Evolutionary conservation across 2,797 vertebrate species (phyloP).

Genomic region (Semaprochilodus insignis): DNA sequence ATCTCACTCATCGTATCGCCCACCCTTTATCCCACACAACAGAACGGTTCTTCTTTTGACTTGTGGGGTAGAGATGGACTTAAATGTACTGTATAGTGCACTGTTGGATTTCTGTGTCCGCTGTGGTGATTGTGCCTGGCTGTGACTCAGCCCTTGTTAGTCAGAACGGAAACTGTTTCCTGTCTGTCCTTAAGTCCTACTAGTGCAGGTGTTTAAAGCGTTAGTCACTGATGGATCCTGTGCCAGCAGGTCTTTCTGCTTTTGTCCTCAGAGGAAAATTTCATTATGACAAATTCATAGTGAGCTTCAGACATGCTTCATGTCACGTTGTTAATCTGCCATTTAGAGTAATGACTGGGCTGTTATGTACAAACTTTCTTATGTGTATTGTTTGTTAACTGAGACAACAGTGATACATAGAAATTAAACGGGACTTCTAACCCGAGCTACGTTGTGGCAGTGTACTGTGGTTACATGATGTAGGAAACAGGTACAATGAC

Average conservation of each 20-base stretch:
- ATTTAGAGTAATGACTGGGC: background rate
- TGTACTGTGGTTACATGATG: too few relatives aligned
- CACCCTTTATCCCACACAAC: background rate
- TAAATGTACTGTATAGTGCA: background rate
- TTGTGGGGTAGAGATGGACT: background rate
- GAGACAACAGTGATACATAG: too few relatives aligned
- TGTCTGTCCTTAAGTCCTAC: background rate
- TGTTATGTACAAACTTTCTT: too few relatives aligned
- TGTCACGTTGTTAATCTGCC: background rate
- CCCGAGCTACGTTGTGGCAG: too few relatives aligned
- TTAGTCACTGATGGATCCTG: constrained; percentile 12
- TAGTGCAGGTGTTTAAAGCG: constrained; percentile 13
- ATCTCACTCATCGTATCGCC: too few relatives aligned
- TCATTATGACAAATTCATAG: background rate
- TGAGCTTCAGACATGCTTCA: background rate
- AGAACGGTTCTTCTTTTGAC: constrained; percentile 5
- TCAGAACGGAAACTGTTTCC: constrained; percentile 3
- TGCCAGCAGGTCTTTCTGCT: constrained; percentile 5
- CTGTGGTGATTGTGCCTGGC: constrained; percentile 6
- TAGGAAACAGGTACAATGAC: too few relatives aligned
- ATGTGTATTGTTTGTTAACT: too few relatives aligned
- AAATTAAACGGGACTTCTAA: too few relatives aligned
- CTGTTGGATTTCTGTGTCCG: background rate
- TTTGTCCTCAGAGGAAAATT: background rate
- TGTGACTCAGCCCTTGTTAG: constrained; percentile 17